Base-by-base conservation (phyloP, 2,797 vertebrate genomes). In the Todus mexicanus region DNA sequence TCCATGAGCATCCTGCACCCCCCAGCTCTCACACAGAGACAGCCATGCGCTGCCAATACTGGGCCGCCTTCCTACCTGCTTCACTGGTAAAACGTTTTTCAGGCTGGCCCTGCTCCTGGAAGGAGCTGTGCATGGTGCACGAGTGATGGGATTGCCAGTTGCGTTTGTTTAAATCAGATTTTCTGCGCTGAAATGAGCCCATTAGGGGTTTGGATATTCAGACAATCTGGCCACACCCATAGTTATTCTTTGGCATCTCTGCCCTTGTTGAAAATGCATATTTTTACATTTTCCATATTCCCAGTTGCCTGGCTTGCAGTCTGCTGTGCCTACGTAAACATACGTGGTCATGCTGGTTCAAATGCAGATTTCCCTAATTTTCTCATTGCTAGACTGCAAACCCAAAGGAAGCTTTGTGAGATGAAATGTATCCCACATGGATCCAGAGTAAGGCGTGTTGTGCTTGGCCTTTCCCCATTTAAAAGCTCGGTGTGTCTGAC, bases 181-280 rank as follows among this genome's bases (percentile, higher is more conserved):
- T 93, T 61, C 43, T 73, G 85, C 23, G 15, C 40, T 84, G 77
- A 84, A 94, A 87, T 0, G 6, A 89, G 42, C 57, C 85, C 17
- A 2, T 79, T 79, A 29, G 53, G 31, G 38, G 88, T 92, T 79
- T 74, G 61, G 88, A 76, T 94, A 57, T 68, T 94, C 45, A 6
- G 53, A 42, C 72, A 56, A 72, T 83, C 71, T 70, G 59, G 38
- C 53, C 81, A 38, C 84, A 35, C 88, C 75, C 81, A 0, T 75
- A 33, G 53, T 89, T 91, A 83, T 90, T 51, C 78, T 71, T 59
- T 87, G 88, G 88, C 93, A 69, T 80, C 42, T 48, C 74, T 89
- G 71, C 27, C 57, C 64, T 17, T 48, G 60, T 50, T 87, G 81
- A 31, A 90, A 94, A 74, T 29, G 56, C 29, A 0, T 11, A 12